Evolutionary conservation across 2,888 invertebrate genomes (phyloP).

Genomic region (Agriotes lineatus): DNA sequence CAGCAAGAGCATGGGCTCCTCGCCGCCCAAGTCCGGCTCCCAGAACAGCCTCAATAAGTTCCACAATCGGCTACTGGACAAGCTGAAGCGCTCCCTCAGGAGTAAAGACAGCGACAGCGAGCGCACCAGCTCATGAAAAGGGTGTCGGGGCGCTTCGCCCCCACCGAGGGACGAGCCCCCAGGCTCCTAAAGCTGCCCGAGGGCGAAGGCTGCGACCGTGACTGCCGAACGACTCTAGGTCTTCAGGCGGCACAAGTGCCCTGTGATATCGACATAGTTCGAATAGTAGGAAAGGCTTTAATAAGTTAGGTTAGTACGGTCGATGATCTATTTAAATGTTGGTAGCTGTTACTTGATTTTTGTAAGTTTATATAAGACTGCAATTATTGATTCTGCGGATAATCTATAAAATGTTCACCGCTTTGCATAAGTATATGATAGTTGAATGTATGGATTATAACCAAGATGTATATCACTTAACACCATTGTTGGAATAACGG

Average conservation of each 20-base stretch:
- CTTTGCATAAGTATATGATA: slow-evolving; percentile 28
- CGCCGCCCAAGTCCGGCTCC: slow-evolving; percentile 73
- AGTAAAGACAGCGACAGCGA: slow-evolving; percentile 63
- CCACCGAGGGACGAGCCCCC: slow-evolving; percentile 19
- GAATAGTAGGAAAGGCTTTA: slow-evolving; percentile 37
- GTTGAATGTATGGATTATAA: slow-evolving; percentile 25
- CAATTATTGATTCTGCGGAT: slow-evolving; percentile 8
- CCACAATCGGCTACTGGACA: slow-evolving; percentile 84
- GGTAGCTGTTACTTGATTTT: slow-evolving; percentile 11
- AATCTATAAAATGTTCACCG: slow-evolving; percentile 30
- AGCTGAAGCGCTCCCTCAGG: slow-evolving; percentile 79
- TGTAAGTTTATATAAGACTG: slow-evolving; percentile 18
- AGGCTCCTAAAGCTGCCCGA: slow-evolving; percentile 27
- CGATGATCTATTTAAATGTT: slow-evolving; percentile 22
- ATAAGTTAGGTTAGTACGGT: slow-evolving; percentile 33
- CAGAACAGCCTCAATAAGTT: slow-evolving; percentile 79
- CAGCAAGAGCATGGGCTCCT: slow-evolving; percentile 76
- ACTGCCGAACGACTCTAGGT: slow-evolving; percentile 47
- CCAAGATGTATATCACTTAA: slow-evolving; percentile 1
- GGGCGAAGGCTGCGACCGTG: slow-evolving; percentile 42
- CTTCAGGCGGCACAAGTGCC: slow-evolving; percentile 51
- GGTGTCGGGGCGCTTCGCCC: slow-evolving; percentile 31
- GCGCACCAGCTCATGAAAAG: slow-evolving; percentile 44
- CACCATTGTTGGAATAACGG: slow-evolving; percentile 16
- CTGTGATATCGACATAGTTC: slow-evolving; percentile 53